Conservation (phyloP, 2,888 invertebrate species). For the Drepana falcataria region DNA sequence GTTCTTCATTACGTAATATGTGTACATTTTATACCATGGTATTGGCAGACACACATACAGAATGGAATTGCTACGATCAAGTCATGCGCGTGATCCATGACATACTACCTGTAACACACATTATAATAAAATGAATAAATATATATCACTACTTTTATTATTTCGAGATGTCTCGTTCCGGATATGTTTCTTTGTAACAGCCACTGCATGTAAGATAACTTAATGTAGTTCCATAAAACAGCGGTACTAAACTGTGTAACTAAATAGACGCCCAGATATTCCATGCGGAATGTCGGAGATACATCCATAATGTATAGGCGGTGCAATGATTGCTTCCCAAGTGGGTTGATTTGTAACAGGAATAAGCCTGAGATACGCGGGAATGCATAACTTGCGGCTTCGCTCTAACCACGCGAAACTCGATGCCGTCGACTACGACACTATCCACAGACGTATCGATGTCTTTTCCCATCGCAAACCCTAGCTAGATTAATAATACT, state of each 20-base stretch:
- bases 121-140: not conserved
- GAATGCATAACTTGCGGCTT: conserved; percentile 54
- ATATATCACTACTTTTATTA: too few species aligned
- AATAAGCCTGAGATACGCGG: conserved; percentile 35
- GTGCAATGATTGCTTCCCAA: conserved; percentile 36
- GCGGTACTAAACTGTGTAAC: not conserved
- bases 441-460: conserved; percentile 37
- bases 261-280: not conserved
- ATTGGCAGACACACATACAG: too few species aligned
- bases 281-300: conserved; percentile 10
- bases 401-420: conserved; percentile 52
- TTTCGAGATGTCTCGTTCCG: not conserved
- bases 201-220: not conserved
- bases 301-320: conserved; percentile 16
- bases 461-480: conserved; percentile 52
- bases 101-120: too few species aligned
- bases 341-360: conserved; percentile 59
- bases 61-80: too few species aligned
- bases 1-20: too few species aligned
- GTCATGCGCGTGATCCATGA: too few species aligned
- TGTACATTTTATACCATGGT: too few species aligned
- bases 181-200: not conserved
- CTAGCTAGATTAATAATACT: conserved; percentile 5
- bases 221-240: not conserved
- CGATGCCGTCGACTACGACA: conserved; percentile 33